These are phyloP conservation scores for Sesia bembeciformis DNA, from an alignment of 2,888 invertebrate species.

Conservation along the genomic window DNA sequence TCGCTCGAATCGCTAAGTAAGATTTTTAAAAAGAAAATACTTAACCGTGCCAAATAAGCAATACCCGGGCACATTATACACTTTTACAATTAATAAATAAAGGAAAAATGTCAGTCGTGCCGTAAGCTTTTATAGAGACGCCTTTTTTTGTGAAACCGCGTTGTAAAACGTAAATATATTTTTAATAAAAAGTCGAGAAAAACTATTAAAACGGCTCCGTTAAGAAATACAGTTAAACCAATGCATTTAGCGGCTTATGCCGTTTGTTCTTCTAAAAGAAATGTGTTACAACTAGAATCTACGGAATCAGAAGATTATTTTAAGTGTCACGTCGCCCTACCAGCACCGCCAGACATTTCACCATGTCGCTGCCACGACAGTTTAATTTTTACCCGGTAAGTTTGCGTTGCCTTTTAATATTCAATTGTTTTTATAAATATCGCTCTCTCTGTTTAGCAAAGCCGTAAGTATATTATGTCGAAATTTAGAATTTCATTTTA, in stretches of 20 bases:
- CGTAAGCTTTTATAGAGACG: not conserved
- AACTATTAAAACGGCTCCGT: not conserved
- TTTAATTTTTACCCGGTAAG: constrained; percentile 76
- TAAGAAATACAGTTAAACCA: constrained; percentile 26
- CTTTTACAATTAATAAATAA: not conserved
- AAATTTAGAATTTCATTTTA: no score
- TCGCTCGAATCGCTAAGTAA: not conserved
- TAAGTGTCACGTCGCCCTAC: constrained; percentile 36
- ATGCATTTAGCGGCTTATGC: constrained; percentile 55
- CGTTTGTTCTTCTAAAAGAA: constrained; percentile 28
- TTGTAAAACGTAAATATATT: not conserved
- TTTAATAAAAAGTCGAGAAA: not conserved
- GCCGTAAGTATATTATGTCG: no score
- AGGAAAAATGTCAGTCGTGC: not conserved
- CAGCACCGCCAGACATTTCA: constrained; percentile 50
- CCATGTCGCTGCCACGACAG: constrained; percentile 76
- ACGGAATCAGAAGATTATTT: constrained; percentile 63
- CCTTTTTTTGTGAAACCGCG: not conserved
- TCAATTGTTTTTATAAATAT: no score
- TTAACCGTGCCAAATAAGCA: not conserved
- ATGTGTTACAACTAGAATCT: constrained; percentile 36
- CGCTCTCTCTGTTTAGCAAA: no score
- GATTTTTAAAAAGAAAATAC: not conserved
- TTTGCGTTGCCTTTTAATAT: no score
- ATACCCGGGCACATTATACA: not conserved